Base-by-base conservation (phyloP, 2,888 invertebrate species). In the Melipona beecheii region DNA sequence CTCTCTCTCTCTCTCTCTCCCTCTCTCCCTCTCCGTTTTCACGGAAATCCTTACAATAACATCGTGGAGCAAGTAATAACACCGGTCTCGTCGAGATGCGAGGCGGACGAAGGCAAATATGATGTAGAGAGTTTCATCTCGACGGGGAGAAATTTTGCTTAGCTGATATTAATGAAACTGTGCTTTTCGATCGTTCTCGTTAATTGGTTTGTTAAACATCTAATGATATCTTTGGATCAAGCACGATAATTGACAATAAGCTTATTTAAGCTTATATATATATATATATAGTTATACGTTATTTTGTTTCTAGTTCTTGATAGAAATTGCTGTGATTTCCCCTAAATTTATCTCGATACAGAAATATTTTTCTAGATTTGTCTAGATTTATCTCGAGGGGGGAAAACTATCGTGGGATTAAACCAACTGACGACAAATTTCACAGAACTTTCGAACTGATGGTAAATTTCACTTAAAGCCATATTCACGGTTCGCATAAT, bases 61-160 rank as follows among this genome's bases (percentile, higher is more conserved):
- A 75, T 49, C 21, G 69, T 24, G 19, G 56, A 75, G 64, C 75
- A 64, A 79, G 75, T 79, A 79, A 78, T 78, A 78, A 79, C 54
- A 79, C 27, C 27, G n/a, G 78, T 50, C 56, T 17, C 60, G n/a
- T 4, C 27, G 68, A 74, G 27, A 52, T 66, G 43, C 19, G 6
- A 36, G 43, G 24, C 19, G 17, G n/a, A 52, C 19, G 56, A 27
- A 58, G 6, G n/a, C 60, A 75, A 75, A 75, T 62, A 78, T 52
- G 21, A 52, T 27, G 24, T 4, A 13, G 19, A n/a, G 19, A 58
- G 58, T 68, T 75, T 52, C 36, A 27, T 64, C 64, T 54, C n/a
- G 36, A 43, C 56, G 3, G 5, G 19, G 9, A 24, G 52, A 19
- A 19, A 74, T 21, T 52, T 74, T 74, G 36, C 17, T 24, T 74